These are phyloP conservation scores for Scaptomyza hsui DNA, from an alignment of 1,140 invertebrate genomes.

Conservation along the genomic window DNA sequence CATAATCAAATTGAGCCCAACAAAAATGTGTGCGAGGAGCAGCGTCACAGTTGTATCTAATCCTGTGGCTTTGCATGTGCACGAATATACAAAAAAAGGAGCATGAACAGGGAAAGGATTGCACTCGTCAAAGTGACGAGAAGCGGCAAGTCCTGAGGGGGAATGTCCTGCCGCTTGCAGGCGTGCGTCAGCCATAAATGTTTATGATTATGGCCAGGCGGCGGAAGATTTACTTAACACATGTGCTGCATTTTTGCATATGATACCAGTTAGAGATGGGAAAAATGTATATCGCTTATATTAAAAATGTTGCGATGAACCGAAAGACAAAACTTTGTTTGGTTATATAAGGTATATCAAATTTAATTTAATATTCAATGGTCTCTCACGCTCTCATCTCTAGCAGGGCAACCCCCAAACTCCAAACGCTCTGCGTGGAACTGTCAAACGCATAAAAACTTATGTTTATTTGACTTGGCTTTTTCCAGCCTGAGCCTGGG, in stretches of 20 bases:
- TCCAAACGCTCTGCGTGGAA: slow-evolving; percentile 46
- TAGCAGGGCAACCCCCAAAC: slow-evolving; percentile 25
- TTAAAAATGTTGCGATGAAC: background rate
- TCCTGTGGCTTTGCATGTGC: slow-evolving; percentile 77
- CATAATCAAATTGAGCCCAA: slow-evolving; percentile 76
- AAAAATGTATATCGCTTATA: background rate
- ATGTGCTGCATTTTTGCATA: slow-evolving; percentile 81
- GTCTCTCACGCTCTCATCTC: slow-evolving; percentile 33
- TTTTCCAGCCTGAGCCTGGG: slow-evolving; percentile 39
- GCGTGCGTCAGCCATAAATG: slow-evolving; percentile 76
- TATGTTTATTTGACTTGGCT: slow-evolving; percentile 82
- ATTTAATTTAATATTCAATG: no score
- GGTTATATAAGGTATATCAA: no score
- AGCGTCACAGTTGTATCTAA: slow-evolving; percentile 76
- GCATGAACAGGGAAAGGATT: slow-evolving; percentile 70
- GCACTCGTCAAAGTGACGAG: slow-evolving; percentile 75
- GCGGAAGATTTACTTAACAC: slow-evolving; percentile 77
- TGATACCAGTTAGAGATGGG: slow-evolving; percentile 58
- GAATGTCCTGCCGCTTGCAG: slow-evolving; percentile 42
- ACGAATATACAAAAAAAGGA: slow-evolving; percentile 38
- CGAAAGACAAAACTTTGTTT: no score
- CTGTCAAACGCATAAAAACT: slow-evolving; percentile 77
- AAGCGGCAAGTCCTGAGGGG: slow-evolving; percentile 43
- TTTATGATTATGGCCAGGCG: slow-evolving; percentile 78
- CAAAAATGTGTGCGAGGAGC: slow-evolving; percentile 35